phyloP scores from a whole-genome alignment of 1,140 invertebrate genomes.

The Listronotus bonariensis region DNA sequence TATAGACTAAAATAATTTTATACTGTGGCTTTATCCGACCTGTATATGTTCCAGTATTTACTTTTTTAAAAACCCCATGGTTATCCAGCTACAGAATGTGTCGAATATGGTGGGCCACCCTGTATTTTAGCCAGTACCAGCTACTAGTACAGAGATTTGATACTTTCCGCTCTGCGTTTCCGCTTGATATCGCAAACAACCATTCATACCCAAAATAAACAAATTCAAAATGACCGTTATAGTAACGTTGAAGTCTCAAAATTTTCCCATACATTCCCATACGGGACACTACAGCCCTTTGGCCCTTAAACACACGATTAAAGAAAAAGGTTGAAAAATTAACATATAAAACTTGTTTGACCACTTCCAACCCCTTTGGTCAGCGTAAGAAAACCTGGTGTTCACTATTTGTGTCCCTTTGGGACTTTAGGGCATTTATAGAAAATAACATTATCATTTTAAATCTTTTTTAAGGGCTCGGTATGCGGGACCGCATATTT shows the following conservation, averaged over 20 bases:
- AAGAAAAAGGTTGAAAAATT: constrained; percentile 11
- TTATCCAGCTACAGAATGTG: too few species aligned
- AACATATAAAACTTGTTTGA: constrained; percentile 18
- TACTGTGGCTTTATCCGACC: too few species aligned
- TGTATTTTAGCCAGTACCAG: too few species aligned
- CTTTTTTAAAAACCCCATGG: too few species aligned
- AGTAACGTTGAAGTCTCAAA: not conserved
- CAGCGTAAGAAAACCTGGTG: constrained; percentile 15
- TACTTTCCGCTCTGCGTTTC: too few species aligned
- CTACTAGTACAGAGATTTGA: too few species aligned
- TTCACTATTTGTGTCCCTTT: constrained; percentile 5
- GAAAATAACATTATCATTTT: constrained; percentile 16
- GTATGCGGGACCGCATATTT: constrained; percentile 2
- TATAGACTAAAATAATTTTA: too few species aligned
- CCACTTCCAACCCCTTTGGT: constrained; percentile 19
- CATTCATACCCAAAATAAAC: too few species aligned
- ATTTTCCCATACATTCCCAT: constrained; percentile 7
- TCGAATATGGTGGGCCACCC: too few species aligned
- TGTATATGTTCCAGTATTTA: too few species aligned
- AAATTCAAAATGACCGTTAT: constrained; percentile 4
- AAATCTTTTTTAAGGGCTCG: not conserved
- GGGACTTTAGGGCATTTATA: not conserved
- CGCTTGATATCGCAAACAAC: too few species aligned
- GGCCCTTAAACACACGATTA: constrained; percentile 8
- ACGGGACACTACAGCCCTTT: constrained; percentile 7